phyloP scores from a whole-genome alignment of 2,797 vertebrate genomes.

The Periophthalmus magnuspinnatus region DNA sequence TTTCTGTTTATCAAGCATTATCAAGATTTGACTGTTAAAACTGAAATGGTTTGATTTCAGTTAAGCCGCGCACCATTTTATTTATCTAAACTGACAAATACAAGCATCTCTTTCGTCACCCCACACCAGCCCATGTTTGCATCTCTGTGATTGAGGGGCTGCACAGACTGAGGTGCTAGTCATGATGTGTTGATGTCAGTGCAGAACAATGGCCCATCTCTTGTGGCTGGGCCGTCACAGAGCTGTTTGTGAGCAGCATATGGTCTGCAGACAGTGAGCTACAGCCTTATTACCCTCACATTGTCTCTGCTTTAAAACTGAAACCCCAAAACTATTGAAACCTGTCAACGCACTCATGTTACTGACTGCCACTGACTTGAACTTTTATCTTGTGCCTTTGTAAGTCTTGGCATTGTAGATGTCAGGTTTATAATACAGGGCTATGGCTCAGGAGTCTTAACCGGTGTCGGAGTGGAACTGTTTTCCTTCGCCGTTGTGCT shows the following conservation, averaged over 20 bases:
- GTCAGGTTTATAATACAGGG: neutral
- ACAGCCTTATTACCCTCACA: constrained; percentile 51
- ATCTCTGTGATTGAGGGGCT: neutral
- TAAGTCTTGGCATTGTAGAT: neutral
- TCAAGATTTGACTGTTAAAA: neutral
- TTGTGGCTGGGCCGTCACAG: constrained; percentile 56
- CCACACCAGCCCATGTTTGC: neutral
- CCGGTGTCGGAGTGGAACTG: neutral
- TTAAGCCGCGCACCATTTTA: neutral
- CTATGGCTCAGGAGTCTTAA: neutral
- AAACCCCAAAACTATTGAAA: neutral
- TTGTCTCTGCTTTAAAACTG: constrained; percentile 44
- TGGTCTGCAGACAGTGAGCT: constrained; percentile 57
- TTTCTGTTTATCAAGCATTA: neutral
- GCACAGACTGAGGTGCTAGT: constrained; percentile 44
- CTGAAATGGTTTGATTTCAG: too few species aligned
- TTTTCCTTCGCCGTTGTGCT: neutral
- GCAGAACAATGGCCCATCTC: constrained; percentile 68
- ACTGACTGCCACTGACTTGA: neutral
- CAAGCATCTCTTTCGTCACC: neutral
- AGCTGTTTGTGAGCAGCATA: constrained; percentile 71
- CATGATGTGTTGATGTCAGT: constrained; percentile 32
- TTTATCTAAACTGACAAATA: too few species aligned
- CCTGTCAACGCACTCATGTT: neutral
- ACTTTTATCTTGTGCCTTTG: constrained; percentile 12